Evolutionary conservation across 2,113 vertebrate species (phyloP).

Genomic region (Rattus rattus): DNA sequence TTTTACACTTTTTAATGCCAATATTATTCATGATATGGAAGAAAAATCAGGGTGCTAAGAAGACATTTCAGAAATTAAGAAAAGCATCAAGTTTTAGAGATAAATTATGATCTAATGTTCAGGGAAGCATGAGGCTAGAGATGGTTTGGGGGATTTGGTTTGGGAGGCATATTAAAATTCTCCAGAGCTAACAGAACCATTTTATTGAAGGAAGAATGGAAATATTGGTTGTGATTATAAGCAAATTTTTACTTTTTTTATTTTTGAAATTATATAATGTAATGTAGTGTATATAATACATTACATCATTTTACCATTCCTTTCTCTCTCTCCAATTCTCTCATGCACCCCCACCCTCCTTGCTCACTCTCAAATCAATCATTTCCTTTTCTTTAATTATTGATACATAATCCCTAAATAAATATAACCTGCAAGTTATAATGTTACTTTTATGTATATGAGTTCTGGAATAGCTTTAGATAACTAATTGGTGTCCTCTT

Average conservation of each 20-base stretch:
- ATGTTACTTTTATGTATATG: neutral
- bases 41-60: conserved; percentile 40
- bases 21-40: conserved; percentile 63
- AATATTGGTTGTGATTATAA: neutral
- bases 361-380: neutral
- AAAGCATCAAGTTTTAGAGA: conserved; percentile 41
- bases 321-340: neutral
- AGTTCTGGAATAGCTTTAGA: neutral
- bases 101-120: neutral
- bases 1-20: conserved; percentile 65
- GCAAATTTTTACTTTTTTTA: neutral
- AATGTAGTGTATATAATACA: no score
- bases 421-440: neutral
- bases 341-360: neutral
- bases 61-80: conserved; percentile 62
- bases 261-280: neutral
- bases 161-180: neutral
- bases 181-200: neutral
- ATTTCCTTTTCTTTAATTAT: neutral
- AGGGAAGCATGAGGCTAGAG: neutral
- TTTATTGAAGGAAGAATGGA: neutral
- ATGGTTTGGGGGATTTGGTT: neutral
- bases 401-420: neutral
- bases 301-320: neutral
- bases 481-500: neutral